Evolutionary conservation across 2,888 invertebrate genomes (phyloP).

Genomic region (Chesias legatella): DNA sequence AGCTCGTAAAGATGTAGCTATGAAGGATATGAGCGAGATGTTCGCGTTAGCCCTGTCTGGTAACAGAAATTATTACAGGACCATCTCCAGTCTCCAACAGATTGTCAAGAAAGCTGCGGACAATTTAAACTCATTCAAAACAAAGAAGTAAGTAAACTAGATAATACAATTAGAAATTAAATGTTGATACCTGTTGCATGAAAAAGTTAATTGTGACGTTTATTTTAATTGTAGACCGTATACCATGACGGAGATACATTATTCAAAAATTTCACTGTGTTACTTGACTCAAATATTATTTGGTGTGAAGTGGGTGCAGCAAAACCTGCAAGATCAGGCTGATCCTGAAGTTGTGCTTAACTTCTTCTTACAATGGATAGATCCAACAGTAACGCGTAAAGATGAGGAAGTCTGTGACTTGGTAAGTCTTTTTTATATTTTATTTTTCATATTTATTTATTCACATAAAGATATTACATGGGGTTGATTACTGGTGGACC

Average conservation of each 20-base stretch:
- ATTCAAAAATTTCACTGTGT: conserved; percentile 48
- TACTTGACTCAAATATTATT: conserved; percentile 50
- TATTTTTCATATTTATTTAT: too few relatives aligned
- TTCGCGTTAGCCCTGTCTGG: conserved; percentile 40
- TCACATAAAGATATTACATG: too few relatives aligned
- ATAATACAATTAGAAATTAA: too few relatives aligned
- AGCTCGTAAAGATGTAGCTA: conserved; percentile 35
- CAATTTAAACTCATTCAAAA: conserved; percentile 22
- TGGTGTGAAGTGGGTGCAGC: conserved; percentile 50
- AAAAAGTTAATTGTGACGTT: conserved; percentile 30
- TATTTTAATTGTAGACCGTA: conserved; percentile 41
- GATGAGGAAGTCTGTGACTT: conserved; percentile 40
- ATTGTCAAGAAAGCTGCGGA: conserved; percentile 28
- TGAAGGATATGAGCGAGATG: conserved; percentile 42
- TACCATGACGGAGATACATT: conserved; percentile 55
- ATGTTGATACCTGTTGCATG: too few relatives aligned
- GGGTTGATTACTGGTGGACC: too few relatives aligned
- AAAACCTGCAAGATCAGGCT: conserved; percentile 32
- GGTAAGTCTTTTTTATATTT: conserved; percentile 33
- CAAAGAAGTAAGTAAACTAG: conserved; percentile 20
- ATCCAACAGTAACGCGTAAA: conserved; percentile 42
- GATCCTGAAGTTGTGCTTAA: conserved; percentile 49
- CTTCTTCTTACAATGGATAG: conserved; percentile 60
- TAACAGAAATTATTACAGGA: conserved; percentile 45
- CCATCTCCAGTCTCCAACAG: conserved; percentile 49